phyloP scores from a whole-genome alignment of 2,888 invertebrate species.

The Pristionchus maxplancki region DNA sequence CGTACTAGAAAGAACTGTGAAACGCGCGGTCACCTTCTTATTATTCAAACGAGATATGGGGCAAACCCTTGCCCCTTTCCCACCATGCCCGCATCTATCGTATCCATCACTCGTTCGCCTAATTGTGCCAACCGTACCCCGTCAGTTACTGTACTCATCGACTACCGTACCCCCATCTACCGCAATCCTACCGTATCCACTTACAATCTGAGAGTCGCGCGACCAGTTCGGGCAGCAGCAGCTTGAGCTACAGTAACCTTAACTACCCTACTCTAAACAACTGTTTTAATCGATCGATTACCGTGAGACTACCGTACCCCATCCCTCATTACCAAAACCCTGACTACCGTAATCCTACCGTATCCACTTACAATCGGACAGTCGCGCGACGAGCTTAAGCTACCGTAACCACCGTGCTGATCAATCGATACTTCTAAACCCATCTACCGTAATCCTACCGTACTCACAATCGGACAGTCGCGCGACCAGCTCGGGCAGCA shows the following conservation, averaged over 20 bases:
- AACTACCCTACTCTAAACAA: too few species aligned
- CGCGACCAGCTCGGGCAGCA: conserved; percentile 85
- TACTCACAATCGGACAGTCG: conserved; percentile 85
- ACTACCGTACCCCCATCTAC: neutral
- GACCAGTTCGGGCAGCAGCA: too few species aligned
- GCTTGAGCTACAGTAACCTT: neutral
- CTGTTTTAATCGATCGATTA: too few species aligned
- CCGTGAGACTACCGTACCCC: neutral
- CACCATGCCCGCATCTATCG: too few species aligned
- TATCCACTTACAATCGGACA: neutral
- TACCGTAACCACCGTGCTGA: neutral
- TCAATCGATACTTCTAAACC: too few species aligned
- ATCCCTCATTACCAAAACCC: too few species aligned
- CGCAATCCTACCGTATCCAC: neutral
- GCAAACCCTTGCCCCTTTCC: too few species aligned
- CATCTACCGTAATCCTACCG: neutral
- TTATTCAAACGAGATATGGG: too few species aligned
- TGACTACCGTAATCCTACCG: neutral
- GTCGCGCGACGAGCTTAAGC: neutral
- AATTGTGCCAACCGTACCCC: neutral
- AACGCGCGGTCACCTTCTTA: too few species aligned
- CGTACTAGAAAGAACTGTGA: too few species aligned
- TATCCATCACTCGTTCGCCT: too few species aligned
- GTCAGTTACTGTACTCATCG: neutral
- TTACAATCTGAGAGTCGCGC: neutral